Base-by-base conservation (phyloP, 1,140 invertebrate genomes). In the Aphaenogaster floridana region DNA sequence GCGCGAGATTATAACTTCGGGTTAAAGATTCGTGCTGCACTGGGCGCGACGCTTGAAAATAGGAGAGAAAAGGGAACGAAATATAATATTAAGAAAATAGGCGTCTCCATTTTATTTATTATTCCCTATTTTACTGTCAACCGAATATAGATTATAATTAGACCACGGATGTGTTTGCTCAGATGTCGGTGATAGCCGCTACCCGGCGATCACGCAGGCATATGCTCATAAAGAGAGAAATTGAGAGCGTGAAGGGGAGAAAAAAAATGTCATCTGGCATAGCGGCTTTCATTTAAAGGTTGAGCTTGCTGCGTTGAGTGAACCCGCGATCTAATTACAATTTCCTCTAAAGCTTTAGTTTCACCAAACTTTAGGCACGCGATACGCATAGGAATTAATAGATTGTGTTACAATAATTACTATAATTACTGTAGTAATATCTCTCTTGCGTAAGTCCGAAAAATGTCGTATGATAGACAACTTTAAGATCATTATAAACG, bases 261-360 rank as follows among this genome's bases (percentile, higher is more conserved):
- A 52, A 36, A 50, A 45, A 42, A 68, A 36, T 64, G 6, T 52
- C 45, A 45, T 80, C 45, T 15, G 45, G 15, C 50, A 36, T 17
- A 54, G 48, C 21, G 21, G 28, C 52, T 28, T 13, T 74, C 0
- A 42, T 17, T 52, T 3, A 17, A 80, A 54, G 28, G n/a, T 80
- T 13, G 34, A 66, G 45, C 34, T 57, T 17, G 72, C 28, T 15
- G 17, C 54, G 13, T 76, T 36, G n/a, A 52, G 39, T 61, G n/a
- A 54, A 50, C 63, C 64, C 63, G 78, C 63, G 78, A 80, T 80
- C 78, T 80, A 69, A 69, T 80, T 80, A 69, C 48, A 80, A 80
- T 80, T 80, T 36, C 48, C 36, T 52, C 64, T 68, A 69, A 54
- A 80, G 63, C 78, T 80, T 68, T 39, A 80, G 63, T 45, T 78